Conservation (phyloP, 2,888 invertebrate genomes). For the Stenurella melanura region DNA sequence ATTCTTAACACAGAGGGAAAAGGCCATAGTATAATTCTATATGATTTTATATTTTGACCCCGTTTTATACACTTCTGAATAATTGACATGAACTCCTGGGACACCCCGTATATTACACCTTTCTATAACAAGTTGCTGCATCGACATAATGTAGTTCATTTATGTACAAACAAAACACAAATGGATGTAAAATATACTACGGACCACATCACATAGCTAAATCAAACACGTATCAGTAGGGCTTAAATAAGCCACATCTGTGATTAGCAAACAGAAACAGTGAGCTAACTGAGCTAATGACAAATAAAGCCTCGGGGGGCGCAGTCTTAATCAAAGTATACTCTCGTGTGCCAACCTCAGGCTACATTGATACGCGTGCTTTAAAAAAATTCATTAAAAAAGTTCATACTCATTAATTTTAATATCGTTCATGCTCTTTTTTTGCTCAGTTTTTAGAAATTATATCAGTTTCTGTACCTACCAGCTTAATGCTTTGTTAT, state of each 20-base stretch:
- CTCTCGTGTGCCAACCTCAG: conserved; percentile 61
- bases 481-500: neutral
- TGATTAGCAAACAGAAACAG: conserved; percentile 73
- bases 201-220: conserved; percentile 61
- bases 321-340: conserved; percentile 70
- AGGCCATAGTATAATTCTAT: too few relatives aligned
- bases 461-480: neutral
- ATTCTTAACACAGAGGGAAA: too few relatives aligned
- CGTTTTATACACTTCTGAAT: too few relatives aligned
- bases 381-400: conserved; percentile 66
- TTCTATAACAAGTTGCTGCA: neutral
- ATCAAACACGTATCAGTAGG: conserved; percentile 58
- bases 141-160: conserved; percentile 13
- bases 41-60: too few relatives aligned
- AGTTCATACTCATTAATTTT: conserved; percentile 52
- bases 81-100: too few relatives aligned
- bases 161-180: conserved; percentile 42
- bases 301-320: conserved; percentile 70
- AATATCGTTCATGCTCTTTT: conserved; percentile 41
- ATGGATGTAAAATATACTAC: conserved; percentile 52
- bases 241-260: conserved; percentile 70
- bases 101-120: too few relatives aligned
- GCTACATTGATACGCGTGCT: conserved; percentile 67
- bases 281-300: conserved; percentile 72
- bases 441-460: conserved; percentile 11